Conservation (phyloP, 2,797 vertebrate genomes). For the Xenopus petersii region DNA sequence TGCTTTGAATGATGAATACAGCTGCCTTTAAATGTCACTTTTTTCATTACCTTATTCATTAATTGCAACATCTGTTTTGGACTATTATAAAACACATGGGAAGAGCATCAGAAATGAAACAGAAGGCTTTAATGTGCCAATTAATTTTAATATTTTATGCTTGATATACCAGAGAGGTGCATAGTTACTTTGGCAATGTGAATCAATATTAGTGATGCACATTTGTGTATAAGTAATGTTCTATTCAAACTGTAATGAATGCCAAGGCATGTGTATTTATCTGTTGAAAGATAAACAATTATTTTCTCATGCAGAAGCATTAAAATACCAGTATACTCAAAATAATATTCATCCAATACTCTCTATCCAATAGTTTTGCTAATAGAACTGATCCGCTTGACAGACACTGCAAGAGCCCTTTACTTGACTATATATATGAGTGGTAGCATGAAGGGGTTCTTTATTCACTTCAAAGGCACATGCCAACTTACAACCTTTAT, state of each 20-base stretch:
- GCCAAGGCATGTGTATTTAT: conserved; percentile 16
- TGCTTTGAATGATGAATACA: conserved; percentile 41
- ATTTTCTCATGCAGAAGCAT: too few relatives aligned
- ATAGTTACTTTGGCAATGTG: conserved; percentile 25
- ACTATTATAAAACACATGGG: conserved; percentile 44
- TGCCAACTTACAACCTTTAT: too few relatives aligned
- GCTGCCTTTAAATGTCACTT: conserved; percentile 46
- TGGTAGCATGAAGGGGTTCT: too few relatives aligned
- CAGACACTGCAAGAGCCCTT: too few relatives aligned
- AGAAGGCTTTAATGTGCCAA: conserved; percentile 48
- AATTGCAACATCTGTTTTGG: conserved; percentile 48
- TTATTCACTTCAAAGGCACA: too few relatives aligned
- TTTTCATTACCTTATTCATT: conserved; percentile 49
- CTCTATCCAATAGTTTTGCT: too few relatives aligned
- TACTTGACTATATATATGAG: too few relatives aligned
- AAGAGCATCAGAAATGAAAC: conserved; percentile 38
- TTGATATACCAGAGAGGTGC: conserved; percentile 39
- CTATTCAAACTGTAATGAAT: conserved; percentile 5
- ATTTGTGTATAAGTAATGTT: conserved; percentile 33
- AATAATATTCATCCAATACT: too few relatives aligned
- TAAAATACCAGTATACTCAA: too few relatives aligned
- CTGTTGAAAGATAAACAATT: too few relatives aligned
- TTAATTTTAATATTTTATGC: conserved; percentile 48
- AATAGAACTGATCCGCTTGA: too few relatives aligned
- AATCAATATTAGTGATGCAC: conserved; percentile 36